These are phyloP conservation scores for Nylanderia fulva DNA, from an alignment of 1,140 invertebrate species.

Conservation along the genomic window DNA sequence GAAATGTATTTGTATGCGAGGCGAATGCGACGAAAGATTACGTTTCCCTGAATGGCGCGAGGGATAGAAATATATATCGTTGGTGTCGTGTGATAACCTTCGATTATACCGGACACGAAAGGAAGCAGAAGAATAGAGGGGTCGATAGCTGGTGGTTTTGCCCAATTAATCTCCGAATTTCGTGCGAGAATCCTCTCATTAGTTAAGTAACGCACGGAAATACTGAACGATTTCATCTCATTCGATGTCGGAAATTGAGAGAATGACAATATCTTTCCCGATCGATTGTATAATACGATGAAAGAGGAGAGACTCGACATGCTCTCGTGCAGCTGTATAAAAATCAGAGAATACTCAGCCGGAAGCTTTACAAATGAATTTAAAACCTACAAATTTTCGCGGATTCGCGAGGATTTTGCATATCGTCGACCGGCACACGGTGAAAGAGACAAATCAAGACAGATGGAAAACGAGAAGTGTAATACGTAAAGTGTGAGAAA, in stretches of 20 bases:
- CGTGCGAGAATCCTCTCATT: conserved; percentile 48
- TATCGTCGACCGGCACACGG: conserved; percentile 34
- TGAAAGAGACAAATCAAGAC: conserved; percentile 56
- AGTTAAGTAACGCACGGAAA: conserved; percentile 17
- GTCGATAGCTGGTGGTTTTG: conserved; percentile 62
- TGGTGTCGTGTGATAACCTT: conserved; percentile 59
- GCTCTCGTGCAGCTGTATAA: conserved; percentile 4
- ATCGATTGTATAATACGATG: background rate
- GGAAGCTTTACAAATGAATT: conserved; percentile 41
- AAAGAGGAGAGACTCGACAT: background rate
- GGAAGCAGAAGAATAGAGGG: conserved; percentile 56
- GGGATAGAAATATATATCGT: conserved; percentile 54
- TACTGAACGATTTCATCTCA: background rate
- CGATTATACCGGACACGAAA: conserved; percentile 64
- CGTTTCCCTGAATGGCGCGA: conserved; percentile 24
- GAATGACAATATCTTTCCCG: background rate
- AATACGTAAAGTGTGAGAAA: conserved; percentile 18
- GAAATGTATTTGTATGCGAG: background rate
- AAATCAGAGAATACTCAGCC: conserved; percentile 29
- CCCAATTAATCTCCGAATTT: conserved; percentile 62
- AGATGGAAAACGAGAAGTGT: conserved; percentile 38
- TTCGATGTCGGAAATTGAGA: background rate
- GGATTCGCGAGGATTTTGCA: conserved; percentile 47
- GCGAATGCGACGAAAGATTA: conserved; percentile 52
- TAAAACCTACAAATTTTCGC: conserved; percentile 30